Evolutionary conservation across 2,888 invertebrate species (phyloP).

Genomic region (Lycocerus yunnanus): DNA sequence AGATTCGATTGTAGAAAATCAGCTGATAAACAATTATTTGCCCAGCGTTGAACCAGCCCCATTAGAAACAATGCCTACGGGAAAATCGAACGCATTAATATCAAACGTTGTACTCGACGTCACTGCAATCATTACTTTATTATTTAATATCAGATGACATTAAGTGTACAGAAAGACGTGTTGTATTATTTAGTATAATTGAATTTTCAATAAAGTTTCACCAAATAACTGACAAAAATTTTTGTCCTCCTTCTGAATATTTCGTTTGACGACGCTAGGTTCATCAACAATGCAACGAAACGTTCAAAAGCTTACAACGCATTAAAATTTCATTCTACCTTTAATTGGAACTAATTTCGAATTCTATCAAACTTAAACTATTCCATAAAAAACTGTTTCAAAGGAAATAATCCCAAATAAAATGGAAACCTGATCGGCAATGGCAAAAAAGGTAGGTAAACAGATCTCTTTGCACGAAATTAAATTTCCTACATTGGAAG

Average conservation of each 20-base stretch:
- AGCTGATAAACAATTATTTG: conserved; percentile 12
- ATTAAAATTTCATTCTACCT: no score
- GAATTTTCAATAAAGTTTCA: not conserved
- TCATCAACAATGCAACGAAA: not conserved
- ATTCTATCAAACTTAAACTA: no score
- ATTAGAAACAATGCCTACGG: conserved; percentile 21
- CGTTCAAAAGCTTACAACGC: not conserved
- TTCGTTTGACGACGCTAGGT: not conserved
- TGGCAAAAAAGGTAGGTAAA: no score
- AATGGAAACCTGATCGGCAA: no score
- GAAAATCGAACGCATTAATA: not conserved
- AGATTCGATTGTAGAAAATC: conserved; percentile 10
- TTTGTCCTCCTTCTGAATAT: not conserved
- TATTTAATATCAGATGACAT: conserved; percentile 14
- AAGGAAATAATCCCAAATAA: no score
- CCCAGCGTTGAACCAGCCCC: conserved; percentile 24
- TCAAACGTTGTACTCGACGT: not conserved
- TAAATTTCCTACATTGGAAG: no score
- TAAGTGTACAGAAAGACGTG: not conserved
- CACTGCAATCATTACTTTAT: not conserved
- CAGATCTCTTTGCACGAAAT: no score
- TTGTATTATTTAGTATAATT: not conserved
- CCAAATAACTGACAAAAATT: not conserved
- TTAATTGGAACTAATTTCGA: no score
- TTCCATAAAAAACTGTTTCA: no score